Evolutionary conservation across 2,888 invertebrate genomes (phyloP).

Genomic region (Scotopteryx bipunctaria): DNA sequence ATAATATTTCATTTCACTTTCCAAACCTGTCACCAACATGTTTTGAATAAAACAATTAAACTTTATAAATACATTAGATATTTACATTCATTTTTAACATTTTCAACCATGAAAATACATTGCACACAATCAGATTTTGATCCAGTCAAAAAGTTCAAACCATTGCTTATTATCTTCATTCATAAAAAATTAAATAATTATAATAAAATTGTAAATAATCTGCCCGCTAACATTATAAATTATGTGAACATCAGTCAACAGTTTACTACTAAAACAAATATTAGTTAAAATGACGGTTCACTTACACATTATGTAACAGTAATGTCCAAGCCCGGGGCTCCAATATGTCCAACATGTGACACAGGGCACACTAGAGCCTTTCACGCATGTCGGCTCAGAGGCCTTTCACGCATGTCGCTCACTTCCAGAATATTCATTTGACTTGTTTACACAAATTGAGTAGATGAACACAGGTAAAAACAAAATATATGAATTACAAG

Average conservation of each 20-base stretch:
- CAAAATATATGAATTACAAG: not conserved
- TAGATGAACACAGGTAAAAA: not conserved
- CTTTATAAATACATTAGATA: conserved; percentile 58
- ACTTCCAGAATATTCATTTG: not conserved
- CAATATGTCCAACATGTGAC: not conserved
- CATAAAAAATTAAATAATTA: conserved; percentile 51
- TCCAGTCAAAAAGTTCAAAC: conserved; percentile 71
- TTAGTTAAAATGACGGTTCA: conserved; percentile 21
- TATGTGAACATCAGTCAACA: conserved; percentile 75
- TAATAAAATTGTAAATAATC: conserved; percentile 61
- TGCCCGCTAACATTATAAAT: conserved; percentile 66
- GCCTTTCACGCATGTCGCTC: conserved; percentile 3
- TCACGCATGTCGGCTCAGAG: too few relatives aligned
- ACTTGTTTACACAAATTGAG: too few relatives aligned
- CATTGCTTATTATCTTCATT: conserved; percentile 33
- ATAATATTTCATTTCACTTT: conserved; percentile 50
- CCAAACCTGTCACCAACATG: conserved; percentile 48
- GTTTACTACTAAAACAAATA: conserved; percentile 34
- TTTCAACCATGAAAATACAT: conserved; percentile 57
- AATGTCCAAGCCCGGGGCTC: conserved; percentile 2
- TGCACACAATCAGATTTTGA: conserved; percentile 79
- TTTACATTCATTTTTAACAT: conserved; percentile 57
- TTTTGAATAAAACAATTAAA: conserved; percentile 67
- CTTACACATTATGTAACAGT: conserved; percentile 26
- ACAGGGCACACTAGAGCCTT: too few relatives aligned